Percentiles rank a stretch among this genome's conserved stretches.
phyloP scores from a whole-genome alignment of 2,113 vertebrate genomes.

The Scortum barcoo region DNA sequence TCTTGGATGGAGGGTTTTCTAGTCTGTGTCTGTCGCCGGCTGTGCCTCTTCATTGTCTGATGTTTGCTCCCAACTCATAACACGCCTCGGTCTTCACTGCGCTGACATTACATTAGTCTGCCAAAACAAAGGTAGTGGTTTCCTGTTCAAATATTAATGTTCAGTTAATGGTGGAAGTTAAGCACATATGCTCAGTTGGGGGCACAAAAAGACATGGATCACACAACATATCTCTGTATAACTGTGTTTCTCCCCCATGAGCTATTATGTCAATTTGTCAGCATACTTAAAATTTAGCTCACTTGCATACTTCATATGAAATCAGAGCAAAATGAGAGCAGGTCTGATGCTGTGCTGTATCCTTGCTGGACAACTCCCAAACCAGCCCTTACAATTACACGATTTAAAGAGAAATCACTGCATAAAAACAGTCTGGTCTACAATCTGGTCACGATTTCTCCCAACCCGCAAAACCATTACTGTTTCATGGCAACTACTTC shows the following conservation, averaged over 20 bases:
- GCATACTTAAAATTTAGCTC: not conserved
- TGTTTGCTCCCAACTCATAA: slow-evolving; percentile 21
- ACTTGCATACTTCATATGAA: not conserved
- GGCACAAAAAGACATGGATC: not conserved
- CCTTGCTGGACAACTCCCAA: not conserved
- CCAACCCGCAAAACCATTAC: slow-evolving; percentile 19
- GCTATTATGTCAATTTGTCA: not conserved
- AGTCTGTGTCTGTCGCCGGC: not conserved
- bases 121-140: slow-evolving; percentile 23
- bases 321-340: not conserved
- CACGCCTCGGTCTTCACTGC: not conserved
- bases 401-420: slow-evolving; percentile 10
- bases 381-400: not conserved
- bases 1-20: slow-evolving; percentile 18
- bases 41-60: not conserved
- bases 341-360: not conserved
- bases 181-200: not conserved
- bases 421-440: slow-evolving; percentile 2
- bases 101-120: slow-evolving; percentile 8
- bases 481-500: slow-evolving; percentile 12
- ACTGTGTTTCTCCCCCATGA: not conserved
- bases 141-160: slow-evolving; percentile 5
- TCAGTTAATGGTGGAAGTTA: not conserved
- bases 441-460: slow-evolving; percentile 20
- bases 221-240: not conserved